Evolutionary conservation across 53 echinoderm and acorn worm genomes (phyloP).

Genomic region (Mesocentrotus franciscanus): DNA sequence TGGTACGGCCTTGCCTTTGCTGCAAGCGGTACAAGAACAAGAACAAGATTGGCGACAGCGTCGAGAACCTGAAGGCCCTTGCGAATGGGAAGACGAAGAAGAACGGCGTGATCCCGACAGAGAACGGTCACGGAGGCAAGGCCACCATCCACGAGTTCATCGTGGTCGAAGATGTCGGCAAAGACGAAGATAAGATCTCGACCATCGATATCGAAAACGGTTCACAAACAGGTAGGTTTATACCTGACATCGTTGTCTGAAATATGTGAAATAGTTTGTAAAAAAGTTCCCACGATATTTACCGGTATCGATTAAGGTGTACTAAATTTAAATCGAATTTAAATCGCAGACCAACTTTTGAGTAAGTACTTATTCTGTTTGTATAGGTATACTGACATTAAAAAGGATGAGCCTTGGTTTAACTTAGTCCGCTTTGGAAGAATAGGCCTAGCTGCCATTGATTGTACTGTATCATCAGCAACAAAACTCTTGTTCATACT

Average conservation of each 20-base stretch:
- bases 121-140: slow-evolving; percentile 52
- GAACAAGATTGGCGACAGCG: slow-evolving; percentile 69
- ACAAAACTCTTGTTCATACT: no score
- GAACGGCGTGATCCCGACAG: slow-evolving; percentile 13
- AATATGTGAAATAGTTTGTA: neutral
- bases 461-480: no score
- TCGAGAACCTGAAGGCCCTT: slow-evolving; percentile 17
- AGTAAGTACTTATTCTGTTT: no score
- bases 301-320: no score
- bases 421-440: no score
- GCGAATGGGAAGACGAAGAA: neutral
- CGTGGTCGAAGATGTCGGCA: slow-evolving; percentile 77
- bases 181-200: slow-evolving; percentile 79
- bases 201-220: slow-evolving; percentile 62
- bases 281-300: neutral
- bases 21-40: slow-evolving; percentile 65
- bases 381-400: no score
- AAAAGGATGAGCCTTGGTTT: no score
- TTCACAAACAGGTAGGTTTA: slow-evolving; percentile 32
- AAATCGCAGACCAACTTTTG: no score
- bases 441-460: no score
- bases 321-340: no score
- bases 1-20: slow-evolving; percentile 64
- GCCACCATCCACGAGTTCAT: slow-evolving; percentile 62
- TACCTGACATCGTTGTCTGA: neutral